Conservation (phyloP, 2,888 invertebrate genomes). For the Scaptomyza flava region DNA sequence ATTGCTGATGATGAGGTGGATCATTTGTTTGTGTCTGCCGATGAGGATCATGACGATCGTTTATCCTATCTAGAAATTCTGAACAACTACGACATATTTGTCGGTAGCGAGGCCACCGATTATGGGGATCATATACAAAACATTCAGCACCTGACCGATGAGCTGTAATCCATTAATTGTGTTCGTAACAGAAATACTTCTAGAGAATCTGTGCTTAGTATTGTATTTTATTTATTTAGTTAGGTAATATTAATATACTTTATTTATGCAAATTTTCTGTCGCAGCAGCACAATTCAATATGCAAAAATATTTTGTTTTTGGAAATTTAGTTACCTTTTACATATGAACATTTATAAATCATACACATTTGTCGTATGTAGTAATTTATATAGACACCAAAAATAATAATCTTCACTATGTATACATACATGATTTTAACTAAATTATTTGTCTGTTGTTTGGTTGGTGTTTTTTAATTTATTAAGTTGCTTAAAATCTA, state of each 20-base stretch:
- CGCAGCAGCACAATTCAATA: slow-evolving; percentile 27
- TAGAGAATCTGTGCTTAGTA: slow-evolving; percentile 56
- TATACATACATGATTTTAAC: slow-evolving; percentile 59
- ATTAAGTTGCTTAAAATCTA: slow-evolving; percentile 20
- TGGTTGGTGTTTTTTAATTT: slow-evolving; percentile 9
- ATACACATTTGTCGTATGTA: slow-evolving; percentile 35
- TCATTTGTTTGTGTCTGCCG: slow-evolving; percentile 94
- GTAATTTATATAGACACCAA: slow-evolving; percentile 71
- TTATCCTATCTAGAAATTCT: slow-evolving; percentile 93
- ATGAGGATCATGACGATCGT: slow-evolving; percentile 92
- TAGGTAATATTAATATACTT: slow-evolving; percentile 56
- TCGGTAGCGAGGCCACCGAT: slow-evolving; percentile 96
- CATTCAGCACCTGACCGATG: slow-evolving; percentile 92
- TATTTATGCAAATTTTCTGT: slow-evolving; percentile 59
- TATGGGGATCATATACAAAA: slow-evolving; percentile 94
- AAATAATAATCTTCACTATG: slow-evolving; percentile 52
- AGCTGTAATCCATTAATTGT: slow-evolving; percentile 87
- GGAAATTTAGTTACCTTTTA: slow-evolving; percentile 10
- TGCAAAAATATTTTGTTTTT: neutral
- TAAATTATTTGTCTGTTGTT: slow-evolving; percentile 57
- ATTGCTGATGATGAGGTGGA: slow-evolving; percentile 95
- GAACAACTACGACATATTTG: slow-evolving; percentile 94
- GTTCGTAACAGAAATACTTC: slow-evolving; percentile 26
- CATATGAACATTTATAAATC: slow-evolving; percentile 24
- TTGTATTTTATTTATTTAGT: slow-evolving; percentile 54